These are phyloP conservation scores for Ladona fulva DNA, from an alignment of 1,140 invertebrate species.

Conservation along the genomic window DNA sequence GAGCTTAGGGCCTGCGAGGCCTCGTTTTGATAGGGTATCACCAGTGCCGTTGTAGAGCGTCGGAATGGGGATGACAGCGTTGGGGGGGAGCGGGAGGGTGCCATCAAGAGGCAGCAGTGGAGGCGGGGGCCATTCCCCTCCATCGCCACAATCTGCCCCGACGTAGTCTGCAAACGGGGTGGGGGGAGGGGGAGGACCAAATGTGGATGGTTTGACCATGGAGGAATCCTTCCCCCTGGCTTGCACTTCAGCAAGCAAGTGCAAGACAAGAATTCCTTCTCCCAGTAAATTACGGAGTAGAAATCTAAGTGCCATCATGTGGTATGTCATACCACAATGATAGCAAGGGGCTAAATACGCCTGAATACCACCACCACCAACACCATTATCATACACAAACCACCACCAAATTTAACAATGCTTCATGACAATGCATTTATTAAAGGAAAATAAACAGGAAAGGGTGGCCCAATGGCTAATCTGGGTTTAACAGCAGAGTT, in stretches of 20 bases:
- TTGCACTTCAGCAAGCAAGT: neutral
- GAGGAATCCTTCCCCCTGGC: neutral
- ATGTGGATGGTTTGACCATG: neutral
- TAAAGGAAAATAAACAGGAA: neutral
- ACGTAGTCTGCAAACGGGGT: constrained; percentile 14
- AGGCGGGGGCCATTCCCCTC: neutral
- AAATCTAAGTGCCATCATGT: neutral
- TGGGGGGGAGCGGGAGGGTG: neutral
- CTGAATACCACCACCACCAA: neutral
- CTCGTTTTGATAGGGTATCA: constrained; percentile 26
- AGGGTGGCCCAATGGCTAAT: neutral
- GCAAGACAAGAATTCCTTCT: neutral
- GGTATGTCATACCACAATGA: too few relatives aligned
- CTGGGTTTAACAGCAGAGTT: neutral
- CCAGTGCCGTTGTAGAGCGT: constrained; percentile 62
- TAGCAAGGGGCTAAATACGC: too few relatives aligned
- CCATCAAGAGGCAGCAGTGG: constrained; percentile 38
- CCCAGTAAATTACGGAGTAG: neutral
- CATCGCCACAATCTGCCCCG: constrained; percentile 10
- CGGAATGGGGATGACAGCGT: constrained; percentile 51
- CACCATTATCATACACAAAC: constrained; percentile 9
- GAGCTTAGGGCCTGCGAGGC: constrained; percentile 41
- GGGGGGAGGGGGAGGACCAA: neutral
- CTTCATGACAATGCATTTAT: neutral
- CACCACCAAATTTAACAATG: neutral